Percentiles rank a stretch among this genome's conserved stretches.
These are phyloP conservation scores for Mimas tiliae DNA, from an alignment of 2,888 invertebrate genomes.

Conservation along the genomic window DNA sequence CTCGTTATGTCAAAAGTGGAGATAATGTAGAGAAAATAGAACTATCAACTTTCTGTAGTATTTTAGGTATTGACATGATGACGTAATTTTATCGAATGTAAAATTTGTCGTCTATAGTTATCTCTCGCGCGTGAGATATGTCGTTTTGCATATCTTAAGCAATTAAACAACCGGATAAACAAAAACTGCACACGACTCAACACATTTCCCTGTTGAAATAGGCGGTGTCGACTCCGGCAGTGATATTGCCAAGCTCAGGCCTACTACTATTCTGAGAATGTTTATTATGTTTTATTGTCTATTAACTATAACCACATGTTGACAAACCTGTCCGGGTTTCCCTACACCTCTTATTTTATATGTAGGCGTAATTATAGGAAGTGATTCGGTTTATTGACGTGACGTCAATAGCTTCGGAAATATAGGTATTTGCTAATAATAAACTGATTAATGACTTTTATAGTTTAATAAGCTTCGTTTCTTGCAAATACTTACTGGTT, in stretches of 20 bases:
- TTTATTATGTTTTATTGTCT: conserved; percentile 19
- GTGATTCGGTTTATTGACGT: not conserved
- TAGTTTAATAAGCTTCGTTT: too few relatives aligned
- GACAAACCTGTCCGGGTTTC: conserved; percentile 17
- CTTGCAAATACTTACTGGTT: too few relatives aligned
- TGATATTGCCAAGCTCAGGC: not conserved
- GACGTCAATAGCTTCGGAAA: conserved; percentile 8
- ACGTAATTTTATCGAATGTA: too few relatives aligned
- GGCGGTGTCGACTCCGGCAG: conserved; percentile 9
- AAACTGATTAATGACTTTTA: not conserved
- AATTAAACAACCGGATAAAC: too few relatives aligned
- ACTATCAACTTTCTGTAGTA: too few relatives aligned
- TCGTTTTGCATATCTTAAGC: too few relatives aligned
- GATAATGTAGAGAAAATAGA: too few relatives aligned
- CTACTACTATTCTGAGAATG: conserved; percentile 30
- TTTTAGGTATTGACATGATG: too few relatives aligned
- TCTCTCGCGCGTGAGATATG: too few relatives aligned
- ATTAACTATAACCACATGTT: conserved; percentile 5
- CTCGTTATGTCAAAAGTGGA: too few relatives aligned
- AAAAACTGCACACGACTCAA: conserved; percentile 8
- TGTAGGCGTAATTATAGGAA: conserved; percentile 10
- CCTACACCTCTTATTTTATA: not conserved
- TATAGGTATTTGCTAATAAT: not conserved
- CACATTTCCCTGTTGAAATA: not conserved
- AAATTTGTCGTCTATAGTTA: too few relatives aligned